Conservation (phyloP, 1,140 invertebrate genomes). For the Pogonomyrmex barbatus region DNA sequence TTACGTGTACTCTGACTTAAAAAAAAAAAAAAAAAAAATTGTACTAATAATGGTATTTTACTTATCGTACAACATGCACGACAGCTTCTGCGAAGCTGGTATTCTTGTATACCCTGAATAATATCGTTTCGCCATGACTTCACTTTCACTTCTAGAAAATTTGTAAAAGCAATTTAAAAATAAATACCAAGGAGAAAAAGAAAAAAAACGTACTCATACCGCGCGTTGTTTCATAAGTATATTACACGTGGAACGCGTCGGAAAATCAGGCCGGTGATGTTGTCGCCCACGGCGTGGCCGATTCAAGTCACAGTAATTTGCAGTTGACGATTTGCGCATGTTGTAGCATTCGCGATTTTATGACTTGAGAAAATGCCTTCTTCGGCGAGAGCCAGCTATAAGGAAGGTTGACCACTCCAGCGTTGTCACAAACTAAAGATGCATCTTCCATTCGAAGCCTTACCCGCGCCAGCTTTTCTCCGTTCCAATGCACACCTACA, state of each 20-base stretch:
- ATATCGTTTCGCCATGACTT: not conserved
- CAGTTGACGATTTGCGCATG: slow-evolving; percentile 26
- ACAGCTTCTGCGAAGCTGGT: not conserved
- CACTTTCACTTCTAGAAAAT: not conserved
- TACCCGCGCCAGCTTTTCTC: slow-evolving; percentile 37
- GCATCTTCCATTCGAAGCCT: slow-evolving; percentile 42
- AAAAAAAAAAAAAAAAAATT: not conserved
- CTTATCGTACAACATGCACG: not conserved
- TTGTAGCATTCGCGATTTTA: slow-evolving; percentile 27
- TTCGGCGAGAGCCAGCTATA: not conserved
- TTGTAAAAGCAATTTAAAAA: not conserved
- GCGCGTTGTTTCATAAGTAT: not conserved
- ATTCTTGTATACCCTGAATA: not conserved
- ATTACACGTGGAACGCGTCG: not conserved
- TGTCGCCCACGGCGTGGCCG: not conserved
- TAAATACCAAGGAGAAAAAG: not conserved
- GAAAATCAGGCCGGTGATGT: not conserved
- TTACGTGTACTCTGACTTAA: not conserved
- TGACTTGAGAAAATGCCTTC: slow-evolving; percentile 30
- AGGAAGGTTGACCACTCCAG: slow-evolving; percentile 40
- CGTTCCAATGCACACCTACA: slow-evolving; percentile 2
- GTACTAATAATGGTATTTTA: not conserved
- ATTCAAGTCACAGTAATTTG: slow-evolving; percentile 11
- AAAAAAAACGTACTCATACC: not conserved
- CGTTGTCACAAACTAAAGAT: slow-evolving; percentile 64